Base-by-base conservation (phyloP, 2,797 vertebrate genomes). In the Onychomys leucogaster region DNA sequence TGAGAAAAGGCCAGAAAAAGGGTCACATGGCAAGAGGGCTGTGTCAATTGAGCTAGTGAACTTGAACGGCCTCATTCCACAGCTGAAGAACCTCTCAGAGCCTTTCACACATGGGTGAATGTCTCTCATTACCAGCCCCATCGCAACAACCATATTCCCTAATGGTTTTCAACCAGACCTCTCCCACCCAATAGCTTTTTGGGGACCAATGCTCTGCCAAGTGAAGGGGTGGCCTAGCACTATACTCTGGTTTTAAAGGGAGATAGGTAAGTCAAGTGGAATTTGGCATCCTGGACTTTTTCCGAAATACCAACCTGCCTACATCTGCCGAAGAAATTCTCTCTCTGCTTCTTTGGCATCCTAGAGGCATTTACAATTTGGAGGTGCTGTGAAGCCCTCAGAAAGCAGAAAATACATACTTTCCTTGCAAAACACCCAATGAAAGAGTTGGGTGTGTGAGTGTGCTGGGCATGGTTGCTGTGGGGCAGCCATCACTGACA, bases 391-490 rank as follows among this genome's bases (percentile, higher is more conserved):
- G 1, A 13, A 67, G 12, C 7, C 5, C 46, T 37, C 2, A 41
- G 49, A 73, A 91, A 90, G 37, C 71, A 76, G 32, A 89, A 61
- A 83, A 46, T 8, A 0, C 16, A 4, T 8, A 46, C 6, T 49
- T 94, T 63, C 32, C n/a, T 75, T 34, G 37, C 63, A 23, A 94
- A 95, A 71, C n/a, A 65, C n/a, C 6, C 69, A 55, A 61, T 25
- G 14, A 37, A 63, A 65, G 61, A 69, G 59, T 4, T 6, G 0
- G 25, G 89, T 13, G 10, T 10, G 4, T n/a, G 59, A 80, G 34
- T 61, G 17, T 17, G 46, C 34, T 0, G 0, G 46, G 43, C 73
- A 34, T 14, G 6, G 49, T 46, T 21, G 43, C 1, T 32, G 0
- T 27, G 6, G 12, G 37, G 19, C 27, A 69, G 55, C 76, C 59